phyloP scores from a whole-genome alignment of 2,113 vertebrate genomes.

The Coracopsis vasa region DNA sequence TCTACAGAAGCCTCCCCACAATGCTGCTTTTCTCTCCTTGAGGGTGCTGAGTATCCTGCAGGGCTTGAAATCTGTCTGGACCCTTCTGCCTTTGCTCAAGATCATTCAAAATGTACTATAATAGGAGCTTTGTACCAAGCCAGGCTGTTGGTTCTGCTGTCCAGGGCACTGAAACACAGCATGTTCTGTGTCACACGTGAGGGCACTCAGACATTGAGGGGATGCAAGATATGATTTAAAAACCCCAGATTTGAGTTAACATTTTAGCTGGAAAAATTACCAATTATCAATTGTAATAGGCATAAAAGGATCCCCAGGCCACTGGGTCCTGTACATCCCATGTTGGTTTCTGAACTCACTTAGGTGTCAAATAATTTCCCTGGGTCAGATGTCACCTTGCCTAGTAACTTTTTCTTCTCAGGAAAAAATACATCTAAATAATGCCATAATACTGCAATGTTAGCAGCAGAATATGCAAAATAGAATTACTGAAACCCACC shows the following conservation, averaged over 20 bases:
- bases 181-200: not conserved
- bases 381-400: not conserved
- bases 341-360: not conserved
- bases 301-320: not conserved
- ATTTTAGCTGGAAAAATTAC: not conserved
- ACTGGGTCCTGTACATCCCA: too few species aligned
- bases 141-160: not conserved
- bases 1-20: not conserved
- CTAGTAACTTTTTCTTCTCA: not conserved
- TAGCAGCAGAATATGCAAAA: not conserved
- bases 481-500: not conserved
- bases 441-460: fast-evolving
- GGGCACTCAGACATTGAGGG: not conserved
- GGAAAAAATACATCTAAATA: not conserved
- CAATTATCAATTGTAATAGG: not conserved
- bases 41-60: not conserved
- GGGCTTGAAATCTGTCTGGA: not conserved
- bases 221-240: not conserved
- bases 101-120: not conserved
- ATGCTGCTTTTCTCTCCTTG: not conserved
- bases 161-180: not conserved
- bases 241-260: not conserved
- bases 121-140: not conserved
- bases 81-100: not conserved
- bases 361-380: not conserved